Evolutionary conservation across 2,797 vertebrate species (phyloP).

Genomic region (Pseudochromis fuscus): DNA sequence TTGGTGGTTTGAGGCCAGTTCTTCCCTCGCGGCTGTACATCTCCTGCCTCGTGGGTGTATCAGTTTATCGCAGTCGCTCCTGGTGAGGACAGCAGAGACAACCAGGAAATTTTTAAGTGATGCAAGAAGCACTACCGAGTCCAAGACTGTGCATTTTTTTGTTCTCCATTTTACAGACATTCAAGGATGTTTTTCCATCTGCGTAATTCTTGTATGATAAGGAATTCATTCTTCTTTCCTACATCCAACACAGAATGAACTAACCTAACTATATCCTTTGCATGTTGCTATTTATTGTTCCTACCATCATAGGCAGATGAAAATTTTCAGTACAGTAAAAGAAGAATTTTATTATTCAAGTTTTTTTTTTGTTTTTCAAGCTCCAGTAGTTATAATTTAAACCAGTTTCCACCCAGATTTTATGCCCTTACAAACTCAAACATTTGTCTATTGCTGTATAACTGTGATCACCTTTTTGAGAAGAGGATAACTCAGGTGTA

Average conservation of each 20-base stretch:
- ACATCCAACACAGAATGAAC: not conserved
- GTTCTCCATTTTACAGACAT: slow-evolving; percentile 16
- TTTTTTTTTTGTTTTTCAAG: too few species aligned
- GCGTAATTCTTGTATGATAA: slow-evolving; percentile 1
- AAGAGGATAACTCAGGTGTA: too few species aligned
- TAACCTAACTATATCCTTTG: not conserved
- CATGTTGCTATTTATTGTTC: slow-evolving; percentile 7
- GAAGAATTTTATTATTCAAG: too few species aligned
- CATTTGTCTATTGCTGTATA: not conserved
- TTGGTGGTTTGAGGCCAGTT: slow-evolving; percentile 62
- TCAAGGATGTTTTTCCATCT: slow-evolving; percentile 17
- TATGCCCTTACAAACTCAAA: not conserved
- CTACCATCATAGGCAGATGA: slow-evolving; percentile 4
- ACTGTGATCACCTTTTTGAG: not conserved
- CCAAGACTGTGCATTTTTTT: not conserved
- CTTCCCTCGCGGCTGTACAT: slow-evolving; percentile 20
- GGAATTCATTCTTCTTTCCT: not conserved
- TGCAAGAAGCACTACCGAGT: slow-evolving; percentile 10
- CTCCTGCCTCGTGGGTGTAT: slow-evolving; percentile 38
- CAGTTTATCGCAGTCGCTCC: slow-evolving; percentile 12
- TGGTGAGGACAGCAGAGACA: slow-evolving; percentile 33
- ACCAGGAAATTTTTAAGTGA: not conserved
- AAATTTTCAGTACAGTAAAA: not conserved
- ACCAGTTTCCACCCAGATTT: not conserved
- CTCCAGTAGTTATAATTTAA: too few species aligned